phyloP scores from a whole-genome alignment of 1,140 invertebrate species.

The Cydia fagiglandana region DNA sequence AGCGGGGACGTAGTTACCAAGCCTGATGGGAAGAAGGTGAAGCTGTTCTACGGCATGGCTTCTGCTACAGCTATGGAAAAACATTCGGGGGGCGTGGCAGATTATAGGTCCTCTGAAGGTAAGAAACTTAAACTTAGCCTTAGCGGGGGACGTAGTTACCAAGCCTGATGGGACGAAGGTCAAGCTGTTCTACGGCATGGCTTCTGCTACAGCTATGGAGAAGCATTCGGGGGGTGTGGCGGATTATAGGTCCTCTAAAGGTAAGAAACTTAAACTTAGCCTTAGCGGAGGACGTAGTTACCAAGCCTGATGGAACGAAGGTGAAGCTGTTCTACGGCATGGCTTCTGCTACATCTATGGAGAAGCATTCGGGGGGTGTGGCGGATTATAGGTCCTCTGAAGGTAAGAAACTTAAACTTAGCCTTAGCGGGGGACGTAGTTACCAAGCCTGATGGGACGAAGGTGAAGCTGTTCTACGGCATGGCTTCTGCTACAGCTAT shows the following conservation, averaged over 20 bases:
- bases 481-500: conserved; percentile 97
- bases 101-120: conserved; percentile 95
- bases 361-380: conserved; percentile 92
- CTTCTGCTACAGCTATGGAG: background rate
- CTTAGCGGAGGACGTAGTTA: conserved; percentile 91
- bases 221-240: no score
- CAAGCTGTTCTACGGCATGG: no score
- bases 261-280: no score
- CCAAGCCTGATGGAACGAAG: conserved; percentile 88
- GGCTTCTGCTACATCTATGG: conserved; percentile 95
- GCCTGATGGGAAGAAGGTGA: conserved; percentile 89
- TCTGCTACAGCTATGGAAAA: conserved; percentile 96
- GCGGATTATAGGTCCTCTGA: conserved; percentile 95
- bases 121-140: conserved; percentile 9
- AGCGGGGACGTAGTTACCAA: conserved; percentile 92
- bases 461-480: conserved; percentile 96
- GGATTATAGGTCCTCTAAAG: no score
- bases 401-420: conserved; percentile 81
- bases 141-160: no score
- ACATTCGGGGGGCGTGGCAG: conserved; percentile 90
- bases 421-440: conserved; percentile 88
- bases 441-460: conserved; percentile 88
- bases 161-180: no score
- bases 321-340: conserved; percentile 98
- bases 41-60: conserved; percentile 97